These are phyloP conservation scores for Crossaster papposus DNA, from an alignment of 53 echinoderm and acorn worm genomes.

Conservation along the genomic window DNA sequence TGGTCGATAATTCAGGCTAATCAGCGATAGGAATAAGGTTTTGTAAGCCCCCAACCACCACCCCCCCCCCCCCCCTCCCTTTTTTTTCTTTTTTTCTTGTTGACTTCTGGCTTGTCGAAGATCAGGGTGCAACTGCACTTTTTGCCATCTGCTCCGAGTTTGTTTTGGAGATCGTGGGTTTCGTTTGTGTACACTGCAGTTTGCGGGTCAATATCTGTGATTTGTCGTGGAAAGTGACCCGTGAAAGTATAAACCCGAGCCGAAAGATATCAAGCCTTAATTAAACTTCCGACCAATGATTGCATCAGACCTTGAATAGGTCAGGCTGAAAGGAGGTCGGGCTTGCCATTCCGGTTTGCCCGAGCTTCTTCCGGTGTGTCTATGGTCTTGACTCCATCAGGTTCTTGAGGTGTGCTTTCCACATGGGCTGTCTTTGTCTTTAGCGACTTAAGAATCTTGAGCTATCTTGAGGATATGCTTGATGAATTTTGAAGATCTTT, in stretches of 20 bases:
- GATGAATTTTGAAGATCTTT: too few relatives aligned
- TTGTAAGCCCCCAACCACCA: neutral
- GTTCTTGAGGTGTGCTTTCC: neutral
- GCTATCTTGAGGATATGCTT: too few relatives aligned
- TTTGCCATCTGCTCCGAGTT: slow-evolving; percentile 12
- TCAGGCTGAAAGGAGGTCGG: neutral
- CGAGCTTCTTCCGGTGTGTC: neutral
- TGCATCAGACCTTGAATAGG: neutral
- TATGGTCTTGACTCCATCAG: neutral
- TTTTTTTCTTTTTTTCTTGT: neutral
- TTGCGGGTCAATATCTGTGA: slow-evolving; percentile 33
- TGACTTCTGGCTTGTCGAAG: slow-evolving; percentile 23
- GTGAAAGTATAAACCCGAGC: neutral
- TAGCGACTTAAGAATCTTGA: too few relatives aligned
- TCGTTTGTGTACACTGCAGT: neutral
- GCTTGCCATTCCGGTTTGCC: neutral
- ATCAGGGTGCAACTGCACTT: slow-evolving; percentile 25
- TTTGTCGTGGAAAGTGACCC: slow-evolving; percentile 13
- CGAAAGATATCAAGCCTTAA: neutral
- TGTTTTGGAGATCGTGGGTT: neutral
- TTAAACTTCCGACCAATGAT: slow-evolving; percentile 49
- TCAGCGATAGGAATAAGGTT: slow-evolving; percentile 22
- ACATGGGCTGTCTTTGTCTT: too few relatives aligned
- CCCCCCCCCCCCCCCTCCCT: too few relatives aligned
- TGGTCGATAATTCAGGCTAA: slow-evolving; percentile 59